Conservation (phyloP, 1,140 invertebrate genomes). For the Aculops lycopersici region DNA sequence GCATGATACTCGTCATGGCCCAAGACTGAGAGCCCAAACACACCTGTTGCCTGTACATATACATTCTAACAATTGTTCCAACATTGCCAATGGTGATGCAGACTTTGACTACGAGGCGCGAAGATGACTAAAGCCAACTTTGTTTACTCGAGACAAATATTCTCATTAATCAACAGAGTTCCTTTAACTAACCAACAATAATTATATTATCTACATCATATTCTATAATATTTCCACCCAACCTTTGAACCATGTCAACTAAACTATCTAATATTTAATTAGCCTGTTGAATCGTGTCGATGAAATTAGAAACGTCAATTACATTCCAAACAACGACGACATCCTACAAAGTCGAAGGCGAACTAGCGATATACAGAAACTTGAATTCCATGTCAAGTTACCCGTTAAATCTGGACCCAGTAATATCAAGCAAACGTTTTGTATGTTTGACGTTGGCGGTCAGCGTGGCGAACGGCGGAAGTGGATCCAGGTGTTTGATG, state of each 20-base stretch:
- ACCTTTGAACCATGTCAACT: not conserved
- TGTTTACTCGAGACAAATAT: no score
- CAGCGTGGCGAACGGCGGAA: conserved; percentile 46
- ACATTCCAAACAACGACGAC: conserved; percentile 30
- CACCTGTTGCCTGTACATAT: no score
- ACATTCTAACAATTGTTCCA: no score
- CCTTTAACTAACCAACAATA: not conserved
- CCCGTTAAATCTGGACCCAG: conserved; percentile 29
- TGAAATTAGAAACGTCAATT: conserved; percentile 23
- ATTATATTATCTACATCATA: not conserved
- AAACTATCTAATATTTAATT: conserved; percentile 7
- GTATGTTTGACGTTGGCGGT: conserved; percentile 43
- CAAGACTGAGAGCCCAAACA: no score
- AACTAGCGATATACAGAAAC: conserved; percentile 34
- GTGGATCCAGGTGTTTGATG: conserved; percentile 51
- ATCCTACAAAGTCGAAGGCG: conserved; percentile 31
- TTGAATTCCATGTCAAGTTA: conserved; percentile 32
- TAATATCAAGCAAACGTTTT: conserved; percentile 30
- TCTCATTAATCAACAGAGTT: no score
- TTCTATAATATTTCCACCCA: not conserved
- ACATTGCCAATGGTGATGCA: no score
- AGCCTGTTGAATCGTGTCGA: conserved; percentile 32
- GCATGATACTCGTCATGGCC: no score
- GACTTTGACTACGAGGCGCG: no score
- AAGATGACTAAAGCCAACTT: no score